Base-by-base conservation (phyloP, 2,113 vertebrate species). In the Lamprotornis superbus region DNA sequence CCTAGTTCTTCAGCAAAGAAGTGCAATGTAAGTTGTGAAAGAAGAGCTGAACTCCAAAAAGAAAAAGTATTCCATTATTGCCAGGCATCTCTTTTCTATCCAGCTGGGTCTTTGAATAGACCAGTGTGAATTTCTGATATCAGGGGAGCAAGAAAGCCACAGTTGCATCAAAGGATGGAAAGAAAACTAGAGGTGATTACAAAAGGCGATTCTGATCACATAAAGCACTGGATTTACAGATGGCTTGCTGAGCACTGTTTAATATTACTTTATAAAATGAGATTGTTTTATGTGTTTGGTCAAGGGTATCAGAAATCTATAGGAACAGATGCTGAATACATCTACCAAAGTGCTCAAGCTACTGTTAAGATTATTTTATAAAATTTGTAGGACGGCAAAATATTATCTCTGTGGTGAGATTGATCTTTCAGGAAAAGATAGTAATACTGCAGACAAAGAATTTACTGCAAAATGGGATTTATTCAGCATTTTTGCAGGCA, bases 221-320 rank as follows among this genome's bases (percentile, higher is more conserved):
- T 67, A 44, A 86, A 93, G 79, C 59, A 44, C 37, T 74, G 42
- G 33, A n/a, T 75, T 95, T 94, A 88, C 87, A 82, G 87, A 47
- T 91, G 78, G 78, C 44, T 70, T 80, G 84, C 71, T 90, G 89
- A 85, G 35, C 27, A 23, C 24, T 87, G 40, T 65, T 90, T 77
- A 94, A 69, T 92, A 61, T 49, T 82, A n/a, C 53, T 91, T 83
- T 55, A 61, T 25, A 65, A 93, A 91, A 93, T 67, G 12, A 73
- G 59, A 77, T 75, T 76, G 46, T 80, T 93, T 76, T 73, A 42
- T 83, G 33, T 85, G 35, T 61, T 87, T 96, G 70, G 52, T 95
- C 86, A 83, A 42, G 20, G 60, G 44, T 92, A 78, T 78, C 68
- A 80, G 65, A 92, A 96, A 94, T 94, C 87, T 83, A 40, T 92